These are phyloP conservation scores for Thrips palmi DNA, from an alignment of 1,140 invertebrate genomes.

Conservation along the genomic window DNA sequence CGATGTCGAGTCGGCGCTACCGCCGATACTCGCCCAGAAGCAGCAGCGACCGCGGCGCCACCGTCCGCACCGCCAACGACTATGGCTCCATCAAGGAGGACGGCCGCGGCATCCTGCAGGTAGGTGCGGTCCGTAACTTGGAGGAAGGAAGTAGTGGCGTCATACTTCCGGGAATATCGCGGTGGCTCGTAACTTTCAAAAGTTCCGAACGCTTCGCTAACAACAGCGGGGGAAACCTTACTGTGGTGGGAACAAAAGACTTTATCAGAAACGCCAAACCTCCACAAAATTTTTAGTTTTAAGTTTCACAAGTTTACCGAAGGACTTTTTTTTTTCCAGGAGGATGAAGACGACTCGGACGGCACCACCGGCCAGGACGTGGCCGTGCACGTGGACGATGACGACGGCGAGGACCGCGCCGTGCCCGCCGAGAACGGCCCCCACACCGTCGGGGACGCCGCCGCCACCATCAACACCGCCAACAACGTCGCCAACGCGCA, in stretches of 20 bases:
- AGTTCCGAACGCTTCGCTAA: background rate
- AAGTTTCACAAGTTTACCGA: background rate
- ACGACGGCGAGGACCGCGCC: no score
- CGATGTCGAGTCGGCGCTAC: constrained; percentile 10
- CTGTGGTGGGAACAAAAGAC: background rate
- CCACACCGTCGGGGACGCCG: no score
- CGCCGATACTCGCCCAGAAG: no score
- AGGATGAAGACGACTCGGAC: constrained; percentile 15
- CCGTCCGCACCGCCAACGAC: constrained; percentile 7
- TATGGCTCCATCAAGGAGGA: constrained; percentile 12
- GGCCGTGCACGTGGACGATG: no score
- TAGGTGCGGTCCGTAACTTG: background rate
- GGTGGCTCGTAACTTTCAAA: background rate
- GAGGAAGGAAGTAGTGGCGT: background rate
- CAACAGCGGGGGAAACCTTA: background rate
- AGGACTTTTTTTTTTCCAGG: constrained; percentile 10
- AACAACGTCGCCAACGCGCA: background rate
- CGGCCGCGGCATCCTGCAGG: constrained; percentile 12
- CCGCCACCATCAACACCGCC: no score
- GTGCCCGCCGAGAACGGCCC: no score
- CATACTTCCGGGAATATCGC: background rate
- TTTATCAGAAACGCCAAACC: background rate
- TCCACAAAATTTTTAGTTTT: background rate
- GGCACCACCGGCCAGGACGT: constrained; percentile 1
- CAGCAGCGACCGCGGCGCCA: constrained; percentile 12